A percentile compares a stretch with the other conserved stretches of the same genome.
phyloP scores from a whole-genome alignment of 1,140 invertebrate species.

The Stegodyphus mimosarum region DNA sequence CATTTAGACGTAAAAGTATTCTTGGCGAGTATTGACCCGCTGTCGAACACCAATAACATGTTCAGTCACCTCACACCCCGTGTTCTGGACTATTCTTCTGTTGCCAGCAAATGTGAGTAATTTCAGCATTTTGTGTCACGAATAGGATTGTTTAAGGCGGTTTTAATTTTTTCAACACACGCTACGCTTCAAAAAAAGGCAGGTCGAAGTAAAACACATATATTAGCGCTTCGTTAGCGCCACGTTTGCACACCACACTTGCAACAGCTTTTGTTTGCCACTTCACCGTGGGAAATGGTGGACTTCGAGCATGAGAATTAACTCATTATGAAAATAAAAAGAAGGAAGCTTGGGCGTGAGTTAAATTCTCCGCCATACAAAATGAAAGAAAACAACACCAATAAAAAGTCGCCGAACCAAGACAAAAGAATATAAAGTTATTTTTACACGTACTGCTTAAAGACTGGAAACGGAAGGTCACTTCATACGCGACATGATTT shows the following conservation, averaged over 20 bases:
- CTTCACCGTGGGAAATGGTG: background rate
- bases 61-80: too few species aligned
- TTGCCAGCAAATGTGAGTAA: too few species aligned
- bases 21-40: too few species aligned
- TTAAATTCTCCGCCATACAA: background rate
- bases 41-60: too few species aligned
- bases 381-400: background rate
- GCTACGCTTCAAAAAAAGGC: background rate
- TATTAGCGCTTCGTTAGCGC: background rate
- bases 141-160: too few species aligned
- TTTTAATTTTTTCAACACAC: background rate
- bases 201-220: background rate
- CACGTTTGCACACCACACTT: background rate
- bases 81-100: too few species aligned
- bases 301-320: background rate
- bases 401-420: background rate
- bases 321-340: background rate
- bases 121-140: too few species aligned
- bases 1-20: too few species aligned
- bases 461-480: background rate
- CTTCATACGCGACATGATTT: conserved; percentile 1
- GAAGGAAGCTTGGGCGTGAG: background rate
- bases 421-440: background rate
- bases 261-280: background rate
- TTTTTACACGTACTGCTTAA: background rate